Percentiles rank a stretch among this genome's conserved stretches.
Evolutionary conservation across 2,113 vertebrate genomes (phyloP).

Genomic region (Ardeotis arabs): DNA sequence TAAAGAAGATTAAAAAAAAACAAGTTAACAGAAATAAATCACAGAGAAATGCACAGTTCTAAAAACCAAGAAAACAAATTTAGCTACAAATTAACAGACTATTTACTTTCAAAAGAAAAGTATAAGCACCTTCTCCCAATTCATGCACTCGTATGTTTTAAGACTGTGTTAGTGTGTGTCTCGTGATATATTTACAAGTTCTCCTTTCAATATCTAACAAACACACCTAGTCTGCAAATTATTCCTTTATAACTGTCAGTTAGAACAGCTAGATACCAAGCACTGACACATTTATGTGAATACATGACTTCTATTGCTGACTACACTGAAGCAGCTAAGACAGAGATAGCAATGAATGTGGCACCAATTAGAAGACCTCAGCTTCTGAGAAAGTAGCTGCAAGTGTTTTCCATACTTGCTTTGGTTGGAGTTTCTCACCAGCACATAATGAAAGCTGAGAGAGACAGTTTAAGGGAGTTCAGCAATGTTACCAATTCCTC

Average conservation of each 20-base stretch:
- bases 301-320: background rate
- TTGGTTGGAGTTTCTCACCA: background rate
- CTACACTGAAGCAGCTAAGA: background rate
- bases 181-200: background rate
- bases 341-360: background rate
- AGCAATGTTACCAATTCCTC: background rate
- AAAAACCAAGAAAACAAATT: background rate
- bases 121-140: background rate
- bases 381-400: background rate
- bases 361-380: background rate
- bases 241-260: background rate
- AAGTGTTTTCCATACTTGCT: background rate
- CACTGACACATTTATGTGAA: background rate
- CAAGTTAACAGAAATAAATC: constrained; percentile 57
- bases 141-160: background rate
- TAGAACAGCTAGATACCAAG: background rate
- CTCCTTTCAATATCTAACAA: background rate
- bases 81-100: background rate
- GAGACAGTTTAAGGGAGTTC: background rate
- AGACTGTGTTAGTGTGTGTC: background rate
- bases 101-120: background rate
- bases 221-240: background rate
- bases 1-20: constrained; percentile 68
- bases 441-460: background rate
- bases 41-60: constrained; percentile 27